Evolutionary conservation across 2,113 vertebrate species (phyloP), one percentile per base, ranked within the genome.

Genomic region (Coptodon rendalli): DNA sequence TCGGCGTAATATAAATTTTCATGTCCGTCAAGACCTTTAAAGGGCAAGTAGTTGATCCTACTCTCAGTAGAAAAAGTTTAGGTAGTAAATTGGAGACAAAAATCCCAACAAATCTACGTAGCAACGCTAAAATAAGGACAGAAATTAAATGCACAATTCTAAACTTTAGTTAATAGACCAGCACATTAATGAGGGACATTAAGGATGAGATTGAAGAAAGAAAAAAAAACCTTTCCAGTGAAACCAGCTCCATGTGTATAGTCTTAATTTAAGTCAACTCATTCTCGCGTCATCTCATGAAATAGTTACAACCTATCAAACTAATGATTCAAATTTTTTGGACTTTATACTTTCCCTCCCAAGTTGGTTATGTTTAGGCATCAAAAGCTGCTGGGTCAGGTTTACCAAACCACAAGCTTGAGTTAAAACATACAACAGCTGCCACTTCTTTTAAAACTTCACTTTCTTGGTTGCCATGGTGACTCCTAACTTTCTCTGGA

Each of bases 321-420:
- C 34, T 38, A 38, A 38, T 68, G 19, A 40, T 40, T 22, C 2
- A 1, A n/a, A 40, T 9, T 24, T 68, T 68, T 22, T 40, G 11
- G 11, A 61, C 56, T 29, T 14, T 13, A 24, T 24, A 63, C 59
- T 11, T 11, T 2, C 9, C 10, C 4, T 8, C 56, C 2, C 2
- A 40, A 40, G 34, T 4, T 71, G 7, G 12, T 71, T 40, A 14
- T 9, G 63, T 19, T 71, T 71, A 43, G 66, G 66, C 36, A 71
- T 71, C 38, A 71, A 71, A 71, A 71, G 36, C 66, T 71, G 36
- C 36, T 71, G 66, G n/a, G 36, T 71, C n/a, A 43, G n/a, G 36
- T 43, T 40, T 3, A 71, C 7, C 29, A 71, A 71, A 71, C 19
- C 36, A 40, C n/a, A 40, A 22, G 36, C n/a, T 68, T 68, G 0